Base-by-base conservation (phyloP, 2,888 invertebrate species). In the Magallana nippona region DNA sequence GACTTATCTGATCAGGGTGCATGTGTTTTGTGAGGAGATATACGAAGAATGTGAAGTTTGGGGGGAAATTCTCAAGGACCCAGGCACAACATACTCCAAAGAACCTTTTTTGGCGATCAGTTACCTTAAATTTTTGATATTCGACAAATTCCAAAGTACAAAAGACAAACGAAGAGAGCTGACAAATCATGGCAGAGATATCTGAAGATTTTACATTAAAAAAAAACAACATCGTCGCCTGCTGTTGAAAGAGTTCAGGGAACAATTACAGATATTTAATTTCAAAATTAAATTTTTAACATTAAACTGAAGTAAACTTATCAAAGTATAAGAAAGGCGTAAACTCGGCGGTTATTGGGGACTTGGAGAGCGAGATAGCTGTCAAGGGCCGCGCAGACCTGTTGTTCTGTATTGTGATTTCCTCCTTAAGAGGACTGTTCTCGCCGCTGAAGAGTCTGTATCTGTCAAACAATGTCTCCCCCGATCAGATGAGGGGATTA, bases 241-340 rank as follows among this genome's bases (percentile, higher is more conserved):
- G 32, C 22, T 71, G 71, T 22, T 22, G 13, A 13, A 27, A 11
- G 13, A 27, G 71, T 71, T 71, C 71, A 71, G 15, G 22, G 71
- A 71, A 71, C 71, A 71, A 22, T 71, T 27, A 22, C 15, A 22
- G 27, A 22, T 71, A 71, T 71, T 71, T 71, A 3, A 22, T 71
- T 15, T 71, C 32, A 32, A 71, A 71, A 71, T 71, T 71, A 27
- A 32, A 71, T 22, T 32, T 71, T 71, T 71, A 71, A 71, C 71
- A 71, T 71, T 71, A 71, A 71, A 71, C 71, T 71, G 71, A 71
- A 71, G 71, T 71, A 71, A 71, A 71, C 71, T 32, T 27, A 27
- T 71, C 32, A 32, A 71, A 71, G 71, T 22, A 71, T 71, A 71
- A 71, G 44, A 71, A 32, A 71, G 71, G 71, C 71, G 71, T 71